A percentile compares a stretch with the other conserved stretches of the same genome.
These are phyloP conservation scores for Dastarcus helophoroides DNA, from an alignment of 2,888 invertebrate species.

Conservation along the genomic window DNA sequence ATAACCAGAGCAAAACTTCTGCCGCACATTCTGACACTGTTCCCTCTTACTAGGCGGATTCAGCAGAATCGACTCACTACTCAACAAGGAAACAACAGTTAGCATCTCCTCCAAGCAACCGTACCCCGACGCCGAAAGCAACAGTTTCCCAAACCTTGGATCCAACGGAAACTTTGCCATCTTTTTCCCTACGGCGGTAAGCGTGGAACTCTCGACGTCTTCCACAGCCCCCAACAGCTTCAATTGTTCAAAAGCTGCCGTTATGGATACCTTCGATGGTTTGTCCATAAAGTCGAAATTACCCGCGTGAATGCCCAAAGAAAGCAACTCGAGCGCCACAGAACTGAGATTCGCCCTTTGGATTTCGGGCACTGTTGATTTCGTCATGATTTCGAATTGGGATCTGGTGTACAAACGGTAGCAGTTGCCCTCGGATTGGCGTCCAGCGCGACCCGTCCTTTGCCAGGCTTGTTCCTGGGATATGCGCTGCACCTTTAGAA, in stretches of 20 bases:
- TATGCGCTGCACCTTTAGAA: slow-evolving; percentile 66
- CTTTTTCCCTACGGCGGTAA: slow-evolving; percentile 69
- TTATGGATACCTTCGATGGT: slow-evolving; percentile 62
- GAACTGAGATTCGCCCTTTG: slow-evolving; percentile 54
- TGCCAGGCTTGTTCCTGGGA: slow-evolving; percentile 92
- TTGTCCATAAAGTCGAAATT: slow-evolving; percentile 86
- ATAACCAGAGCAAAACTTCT: slow-evolving; percentile 71
- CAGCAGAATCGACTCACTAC: slow-evolving; percentile 77
- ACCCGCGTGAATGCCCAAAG: slow-evolving; percentile 69
- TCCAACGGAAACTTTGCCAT: slow-evolving; percentile 90
- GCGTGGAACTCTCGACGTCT: slow-evolving; percentile 42
- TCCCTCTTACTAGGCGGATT: slow-evolving; percentile 65
- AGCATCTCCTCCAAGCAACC: slow-evolving; percentile 72
- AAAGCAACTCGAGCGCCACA: slow-evolving; percentile 71
- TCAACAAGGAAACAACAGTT: slow-evolving; percentile 76
- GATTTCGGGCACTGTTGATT: slow-evolving; percentile 79
- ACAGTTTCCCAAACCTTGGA: slow-evolving; percentile 73
- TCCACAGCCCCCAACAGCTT: slow-evolving; percentile 63
- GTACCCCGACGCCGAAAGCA: slow-evolving; percentile 64
- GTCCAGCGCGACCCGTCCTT: slow-evolving; percentile 82
- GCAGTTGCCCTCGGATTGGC: slow-evolving; percentile 74
- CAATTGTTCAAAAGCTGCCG: slow-evolving; percentile 51
- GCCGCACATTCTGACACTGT: slow-evolving; percentile 57
- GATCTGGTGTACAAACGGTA: slow-evolving; percentile 75
- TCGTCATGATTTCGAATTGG: slow-evolving; percentile 61